Conservation (phyloP, 2,888 invertebrate genomes). For the Cosmia trapezina region DNA sequence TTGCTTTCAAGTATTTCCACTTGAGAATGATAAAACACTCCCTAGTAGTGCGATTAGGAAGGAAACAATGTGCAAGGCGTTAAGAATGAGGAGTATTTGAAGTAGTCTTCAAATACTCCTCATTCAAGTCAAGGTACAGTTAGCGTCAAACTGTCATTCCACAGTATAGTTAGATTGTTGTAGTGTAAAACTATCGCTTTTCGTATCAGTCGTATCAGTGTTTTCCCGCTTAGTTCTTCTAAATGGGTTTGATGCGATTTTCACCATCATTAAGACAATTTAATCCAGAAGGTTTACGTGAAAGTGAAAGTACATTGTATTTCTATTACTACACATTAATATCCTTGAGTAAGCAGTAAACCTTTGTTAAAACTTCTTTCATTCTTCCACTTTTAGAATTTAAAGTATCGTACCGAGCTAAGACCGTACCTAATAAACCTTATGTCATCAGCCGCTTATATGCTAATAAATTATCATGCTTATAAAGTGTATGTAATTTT, state of each 20-base stretch:
- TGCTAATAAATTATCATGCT: slow-evolving; percentile 94
- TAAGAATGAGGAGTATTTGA: not conserved
- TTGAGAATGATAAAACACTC: not conserved
- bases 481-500: slow-evolving; percentile 95
- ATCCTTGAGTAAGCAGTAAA: not conserved
- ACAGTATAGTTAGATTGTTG: no score
- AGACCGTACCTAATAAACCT: slow-evolving; percentile 16
- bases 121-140: no score
- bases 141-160: no score
- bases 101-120: no score
- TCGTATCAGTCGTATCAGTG: no score
- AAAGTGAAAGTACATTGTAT: slow-evolving; percentile 24
- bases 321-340: slow-evolving; percentile 26
- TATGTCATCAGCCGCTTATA: slow-evolving; percentile 93
- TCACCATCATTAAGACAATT: no score
- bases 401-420: not conserved
- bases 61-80: no score
- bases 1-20: not conserved
- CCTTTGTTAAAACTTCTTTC: not conserved
- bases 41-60: not conserved
- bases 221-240: no score
- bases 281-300: no score
- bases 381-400: not conserved
- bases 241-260: no score
- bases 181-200: no score